These are phyloP conservation scores for Tenrec ecaudatus DNA, from an alignment of 2,113 vertebrate species.

Conservation along the genomic window DNA sequence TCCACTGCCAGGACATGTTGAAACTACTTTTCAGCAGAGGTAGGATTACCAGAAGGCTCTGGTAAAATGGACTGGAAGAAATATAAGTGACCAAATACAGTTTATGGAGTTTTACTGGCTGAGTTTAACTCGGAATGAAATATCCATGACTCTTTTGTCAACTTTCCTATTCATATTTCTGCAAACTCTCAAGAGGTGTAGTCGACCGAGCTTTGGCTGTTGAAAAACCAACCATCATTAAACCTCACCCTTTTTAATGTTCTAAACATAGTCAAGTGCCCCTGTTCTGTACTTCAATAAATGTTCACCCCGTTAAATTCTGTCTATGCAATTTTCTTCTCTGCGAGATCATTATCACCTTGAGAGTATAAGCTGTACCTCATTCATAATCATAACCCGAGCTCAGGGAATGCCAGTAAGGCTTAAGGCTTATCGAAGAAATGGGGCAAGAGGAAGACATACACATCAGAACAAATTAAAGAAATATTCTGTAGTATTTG, in stretches of 20 bases:
- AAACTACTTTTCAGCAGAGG: slow-evolving; percentile 13
- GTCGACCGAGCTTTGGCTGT: background rate
- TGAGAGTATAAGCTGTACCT: background rate
- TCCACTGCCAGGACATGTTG: background rate
- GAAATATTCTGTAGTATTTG: background rate
- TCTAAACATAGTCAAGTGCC: background rate
- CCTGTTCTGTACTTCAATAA: background rate
- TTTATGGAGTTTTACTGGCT: background rate
- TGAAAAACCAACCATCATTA: background rate
- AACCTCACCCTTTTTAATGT: background rate
- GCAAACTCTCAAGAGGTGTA: background rate
- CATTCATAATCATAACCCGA: background rate
- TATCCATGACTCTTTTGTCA: background rate
- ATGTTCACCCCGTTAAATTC: background rate
- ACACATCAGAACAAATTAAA: background rate
- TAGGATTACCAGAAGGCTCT: background rate
- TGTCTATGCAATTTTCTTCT: background rate
- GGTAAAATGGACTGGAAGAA: background rate
- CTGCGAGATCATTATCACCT: background rate
- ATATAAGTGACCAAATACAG: slow-evolving; percentile 2
- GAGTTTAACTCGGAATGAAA: background rate
- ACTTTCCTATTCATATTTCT: background rate
- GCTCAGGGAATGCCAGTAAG: background rate
- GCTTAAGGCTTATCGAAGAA: background rate
- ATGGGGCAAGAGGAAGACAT: background rate